Base-by-base conservation (phyloP, 1,140 invertebrate species). In the Cydia splendana region DNA sequence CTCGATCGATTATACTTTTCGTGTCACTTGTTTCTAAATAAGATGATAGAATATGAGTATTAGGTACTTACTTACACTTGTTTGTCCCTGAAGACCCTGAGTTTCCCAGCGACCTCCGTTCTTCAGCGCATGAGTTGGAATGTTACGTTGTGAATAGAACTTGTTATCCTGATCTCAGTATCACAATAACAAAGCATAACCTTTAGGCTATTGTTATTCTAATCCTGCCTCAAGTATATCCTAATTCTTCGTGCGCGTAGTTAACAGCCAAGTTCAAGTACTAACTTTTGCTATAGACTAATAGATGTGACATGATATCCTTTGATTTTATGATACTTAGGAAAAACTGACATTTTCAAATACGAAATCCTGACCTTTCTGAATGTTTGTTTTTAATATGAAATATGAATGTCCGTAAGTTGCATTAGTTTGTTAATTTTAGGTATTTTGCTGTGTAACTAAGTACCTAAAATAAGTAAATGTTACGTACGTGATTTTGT, bases 61-160 rank as follows among this genome's bases (percentile, higher is more conserved):
- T 30, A 2, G 57, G 53, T 18, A 20, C 20, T 4, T n/a, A 18
- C 18, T 1, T 62, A 24, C 20, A 20, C 10, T 24, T 10, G n/a
- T 7, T 57, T 15, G 6, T 24, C 5, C 9, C 18, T 53, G 18
- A 62, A 20, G 6, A 12, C 5, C 9, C 18, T 53, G 18, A 62
- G 57, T 24, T 0, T 62, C 57, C 57, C 7, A 2, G 9, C 57
- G 57, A 62, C 57, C 57, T 24, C 20, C 57, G 20, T 9, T 20
- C 57, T 62, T 24, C 57, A 24, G 18, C 57, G 20, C 57, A 10
- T 4, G 20, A 62, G 57, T 24, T 62, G 1, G 6, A 62, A 62
- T 62, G 57, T 10, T 24, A 62, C 20, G 18, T 57, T 57, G n/a
- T 62, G 57, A 24, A 62, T 62, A 62, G 18, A 62, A 62, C 57